These are phyloP conservation scores for Girardia tigrina DNA, from an alignment of 2,888 invertebrate genomes.

Conservation along the genomic window DNA sequence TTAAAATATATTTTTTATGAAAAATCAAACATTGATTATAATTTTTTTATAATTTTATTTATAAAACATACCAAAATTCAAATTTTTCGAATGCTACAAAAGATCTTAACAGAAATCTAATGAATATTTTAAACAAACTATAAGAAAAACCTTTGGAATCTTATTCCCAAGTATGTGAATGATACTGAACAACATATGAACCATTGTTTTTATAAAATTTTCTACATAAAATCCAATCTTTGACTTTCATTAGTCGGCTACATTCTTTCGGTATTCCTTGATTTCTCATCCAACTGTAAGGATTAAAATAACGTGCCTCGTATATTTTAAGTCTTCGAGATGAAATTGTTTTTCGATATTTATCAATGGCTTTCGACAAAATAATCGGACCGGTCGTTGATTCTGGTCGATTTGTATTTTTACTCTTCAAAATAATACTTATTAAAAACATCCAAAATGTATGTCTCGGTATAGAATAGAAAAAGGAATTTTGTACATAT, in stretches of 20 bases:
- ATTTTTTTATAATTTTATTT: too few species aligned
- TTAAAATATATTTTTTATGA: too few species aligned
- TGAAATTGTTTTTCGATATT: slow-evolving; percentile 19
- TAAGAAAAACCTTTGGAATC: too few species aligned
- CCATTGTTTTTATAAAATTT: slow-evolving; percentile 10
- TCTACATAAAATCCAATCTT: not conserved
- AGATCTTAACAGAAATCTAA: too few species aligned
- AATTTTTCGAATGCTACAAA: too few species aligned
- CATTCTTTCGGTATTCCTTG: not conserved
- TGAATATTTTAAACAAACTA: too few species aligned
- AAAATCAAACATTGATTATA: too few species aligned
- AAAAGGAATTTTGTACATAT: slow-evolving; percentile 19
- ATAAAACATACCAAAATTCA: too few species aligned
- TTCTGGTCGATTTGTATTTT: slow-evolving; percentile 8
- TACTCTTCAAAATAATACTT: not conserved
- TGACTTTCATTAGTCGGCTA: not conserved
- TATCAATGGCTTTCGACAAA: not conserved
- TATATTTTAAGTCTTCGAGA: slow-evolving; percentile 24
- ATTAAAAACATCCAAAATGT: not conserved
- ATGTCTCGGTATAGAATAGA: not conserved
- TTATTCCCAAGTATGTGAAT: slow-evolving; percentile 27
- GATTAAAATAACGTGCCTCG: slow-evolving; percentile 26
- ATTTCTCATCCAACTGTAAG: slow-evolving; percentile 31
- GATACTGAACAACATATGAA: slow-evolving; percentile 32
- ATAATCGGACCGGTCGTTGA: slow-evolving; percentile 24